Percentiles rank a stretch among this genome's conserved stretches.
Conservation (phyloP, 2,888 invertebrate species). For the Lasioglossum figueresi region DNA sequence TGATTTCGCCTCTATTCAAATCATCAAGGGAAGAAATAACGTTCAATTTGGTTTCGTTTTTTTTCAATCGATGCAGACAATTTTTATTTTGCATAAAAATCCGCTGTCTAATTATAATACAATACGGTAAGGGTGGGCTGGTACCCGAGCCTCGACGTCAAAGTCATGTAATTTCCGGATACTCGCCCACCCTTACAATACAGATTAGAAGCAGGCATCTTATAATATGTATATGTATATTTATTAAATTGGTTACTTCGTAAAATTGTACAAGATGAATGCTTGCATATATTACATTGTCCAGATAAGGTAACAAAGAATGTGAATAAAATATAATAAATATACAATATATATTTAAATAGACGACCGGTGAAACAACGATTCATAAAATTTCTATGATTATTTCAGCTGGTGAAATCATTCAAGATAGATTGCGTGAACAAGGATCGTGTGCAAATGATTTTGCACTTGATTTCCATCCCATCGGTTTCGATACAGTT, state of each 20-base stretch:
- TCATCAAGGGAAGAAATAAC: no score
- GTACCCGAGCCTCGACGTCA: no score
- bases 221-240: background rate
- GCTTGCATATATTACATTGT: background rate
- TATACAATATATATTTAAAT: background rate
- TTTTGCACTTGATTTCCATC: slow-evolving; percentile 87
- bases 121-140: no score
- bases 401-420: slow-evolving; percentile 85
- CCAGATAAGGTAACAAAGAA: background rate
- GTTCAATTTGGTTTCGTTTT: no score
- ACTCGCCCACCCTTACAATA: background rate
- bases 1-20: no score
- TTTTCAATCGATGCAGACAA: no score
- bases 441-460: slow-evolving; percentile 85
- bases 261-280: background rate
- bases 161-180: no score
- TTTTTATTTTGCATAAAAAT: no score
- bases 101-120: no score
- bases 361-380: background rate
- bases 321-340: background rate
- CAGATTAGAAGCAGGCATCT: background rate
- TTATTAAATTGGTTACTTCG: background rate
- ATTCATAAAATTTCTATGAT: slow-evolving; percentile 10
- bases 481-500: slow-evolving; percentile 85
- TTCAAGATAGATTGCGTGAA: slow-evolving; percentile 86